Conservation (phyloP, 2,888 invertebrate genomes). For the Meghimatium bilineatum region DNA sequence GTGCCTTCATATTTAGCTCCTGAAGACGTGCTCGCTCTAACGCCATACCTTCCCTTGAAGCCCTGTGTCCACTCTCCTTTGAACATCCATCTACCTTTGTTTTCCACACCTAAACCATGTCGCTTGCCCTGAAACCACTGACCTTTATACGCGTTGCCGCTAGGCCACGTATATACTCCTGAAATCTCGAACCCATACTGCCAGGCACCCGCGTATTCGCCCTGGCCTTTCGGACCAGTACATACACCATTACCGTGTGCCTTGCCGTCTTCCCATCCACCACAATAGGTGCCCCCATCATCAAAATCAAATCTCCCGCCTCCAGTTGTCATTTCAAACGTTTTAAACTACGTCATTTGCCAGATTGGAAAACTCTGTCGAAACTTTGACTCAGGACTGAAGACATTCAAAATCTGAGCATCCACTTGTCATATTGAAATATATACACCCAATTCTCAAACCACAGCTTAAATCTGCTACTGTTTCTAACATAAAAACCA, state of each 20-base stretch:
- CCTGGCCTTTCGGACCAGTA: constrained; percentile 91
- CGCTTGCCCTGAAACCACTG: constrained; percentile 99
- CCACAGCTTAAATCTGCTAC: no score
- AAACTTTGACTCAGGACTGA: no score
- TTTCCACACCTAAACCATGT: constrained; percentile 98
- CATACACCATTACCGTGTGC: constrained; percentile 99
- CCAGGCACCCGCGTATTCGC: constrained; percentile 99
- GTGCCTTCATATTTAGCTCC: constrained; percentile 80
- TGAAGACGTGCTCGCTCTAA: constrained; percentile 94
- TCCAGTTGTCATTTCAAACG: constrained; percentile 66
- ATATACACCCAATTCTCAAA: no score
- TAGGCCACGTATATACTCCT: constrained; percentile 87
- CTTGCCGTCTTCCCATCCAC: constrained; percentile 99
- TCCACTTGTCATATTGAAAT: no score
- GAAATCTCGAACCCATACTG: constrained; percentile 99
- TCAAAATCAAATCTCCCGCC: constrained; percentile 99
- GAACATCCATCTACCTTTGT: constrained; percentile 97
- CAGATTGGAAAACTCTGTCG: no score
- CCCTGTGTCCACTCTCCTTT: constrained; percentile 99
- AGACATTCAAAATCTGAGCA: no score
- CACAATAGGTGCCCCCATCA: constrained; percentile 99
- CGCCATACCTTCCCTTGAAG: constrained; percentile 98
- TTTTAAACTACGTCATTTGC: constrained; percentile 1
- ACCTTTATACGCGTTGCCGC: constrained; percentile 96
- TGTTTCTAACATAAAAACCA: no score